These are phyloP conservation scores for Tiaroga cobitis DNA, from an alignment of 2,797 vertebrate species.

Conservation along the genomic window DNA sequence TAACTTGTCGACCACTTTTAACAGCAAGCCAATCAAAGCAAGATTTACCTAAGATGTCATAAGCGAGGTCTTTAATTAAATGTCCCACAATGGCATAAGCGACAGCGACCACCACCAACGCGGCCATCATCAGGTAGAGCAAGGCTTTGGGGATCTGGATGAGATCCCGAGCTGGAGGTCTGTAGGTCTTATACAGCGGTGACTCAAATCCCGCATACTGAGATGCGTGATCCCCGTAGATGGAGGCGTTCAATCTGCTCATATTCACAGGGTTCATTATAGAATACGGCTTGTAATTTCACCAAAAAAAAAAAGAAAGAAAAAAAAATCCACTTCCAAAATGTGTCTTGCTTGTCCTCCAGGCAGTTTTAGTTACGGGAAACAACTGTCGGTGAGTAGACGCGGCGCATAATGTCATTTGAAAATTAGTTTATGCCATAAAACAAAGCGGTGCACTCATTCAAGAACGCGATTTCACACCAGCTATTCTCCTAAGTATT, in stretches of 20 bases:
- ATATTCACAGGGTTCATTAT: slow-evolving; percentile 60
- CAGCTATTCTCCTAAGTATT: not conserved
- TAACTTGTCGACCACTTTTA: not conserved
- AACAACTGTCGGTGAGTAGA: not conserved
- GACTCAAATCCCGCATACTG: slow-evolving; percentile 69
- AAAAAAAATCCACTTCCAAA: not conserved
- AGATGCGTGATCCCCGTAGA: slow-evolving; percentile 57
- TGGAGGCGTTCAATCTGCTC: slow-evolving; percentile 71
- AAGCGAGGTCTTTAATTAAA: slow-evolving; percentile 85
- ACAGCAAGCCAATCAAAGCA: not conserved
- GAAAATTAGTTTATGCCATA: not conserved
- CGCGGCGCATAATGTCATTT: not conserved
- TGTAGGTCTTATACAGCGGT: slow-evolving; percentile 81
- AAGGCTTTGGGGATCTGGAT: slow-evolving; percentile 80
- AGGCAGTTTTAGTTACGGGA: not conserved
- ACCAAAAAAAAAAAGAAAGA: not conserved
- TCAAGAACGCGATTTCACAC: not conserved
- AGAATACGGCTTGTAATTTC: not conserved
- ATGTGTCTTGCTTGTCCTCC: not conserved
- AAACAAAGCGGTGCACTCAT: not conserved
- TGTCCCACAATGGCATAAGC: slow-evolving; percentile 87
- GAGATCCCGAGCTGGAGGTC: slow-evolving; percentile 79
- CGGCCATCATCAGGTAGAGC: slow-evolving; percentile 82
- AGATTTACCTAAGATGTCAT: slow-evolving; percentile 81
- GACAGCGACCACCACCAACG: slow-evolving; percentile 79